phyloP scores from a whole-genome alignment of 2,113 vertebrate genomes.

The Gnathonemus echidnorhynchus region DNA sequence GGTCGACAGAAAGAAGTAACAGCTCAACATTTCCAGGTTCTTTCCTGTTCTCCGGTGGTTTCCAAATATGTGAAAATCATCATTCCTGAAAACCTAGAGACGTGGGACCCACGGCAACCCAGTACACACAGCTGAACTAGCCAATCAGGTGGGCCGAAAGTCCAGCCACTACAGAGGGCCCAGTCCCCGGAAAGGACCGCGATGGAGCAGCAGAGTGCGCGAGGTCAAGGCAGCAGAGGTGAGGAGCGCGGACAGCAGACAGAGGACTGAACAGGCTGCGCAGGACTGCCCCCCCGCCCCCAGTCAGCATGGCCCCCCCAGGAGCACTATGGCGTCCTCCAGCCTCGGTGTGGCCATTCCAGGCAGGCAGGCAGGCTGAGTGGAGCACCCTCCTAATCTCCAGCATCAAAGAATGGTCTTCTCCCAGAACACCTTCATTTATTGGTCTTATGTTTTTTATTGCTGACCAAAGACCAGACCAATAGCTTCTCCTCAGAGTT shows the following conservation, averaged over 20 bases:
- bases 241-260: neutral
- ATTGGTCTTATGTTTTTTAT: neutral
- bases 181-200: neutral
- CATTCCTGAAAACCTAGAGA: neutral
- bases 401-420: neutral
- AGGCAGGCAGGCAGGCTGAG: neutral
- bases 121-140: neutral
- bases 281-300: neutral
- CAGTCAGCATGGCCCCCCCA: neutral
- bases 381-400: neutral
- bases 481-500: neutral
- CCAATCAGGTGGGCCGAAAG: neutral
- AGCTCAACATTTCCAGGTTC: neutral
- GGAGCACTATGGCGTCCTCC: neutral
- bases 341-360: neutral
- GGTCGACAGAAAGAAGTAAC: neutral
- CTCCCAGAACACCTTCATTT: neutral
- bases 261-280: neutral
- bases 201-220: neutral
- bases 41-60: neutral
- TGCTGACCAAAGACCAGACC: neutral
- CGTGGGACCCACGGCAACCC: neutral
- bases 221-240: neutral
- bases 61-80: slow-evolving; percentile 4
- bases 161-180: neutral